Percentiles rank a stretch among this genome's conserved stretches.
Conservation (phyloP, 2,797 vertebrate genomes). For the Pterois miles region DNA sequence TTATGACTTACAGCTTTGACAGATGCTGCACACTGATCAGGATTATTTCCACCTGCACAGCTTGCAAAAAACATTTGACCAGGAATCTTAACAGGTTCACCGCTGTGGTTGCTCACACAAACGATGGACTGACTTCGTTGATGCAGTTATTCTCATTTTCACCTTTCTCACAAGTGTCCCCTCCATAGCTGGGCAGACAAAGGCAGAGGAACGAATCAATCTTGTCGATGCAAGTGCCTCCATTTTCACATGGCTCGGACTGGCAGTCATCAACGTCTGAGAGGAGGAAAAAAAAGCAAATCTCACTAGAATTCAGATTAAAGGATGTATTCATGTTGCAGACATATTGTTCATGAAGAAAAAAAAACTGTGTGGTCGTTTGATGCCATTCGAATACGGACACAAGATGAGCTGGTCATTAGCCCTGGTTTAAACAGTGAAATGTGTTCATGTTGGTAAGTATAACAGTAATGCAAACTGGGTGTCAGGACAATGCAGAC, state of each 20-base stretch:
- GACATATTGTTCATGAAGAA: constrained; percentile 16
- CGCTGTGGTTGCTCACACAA: neutral
- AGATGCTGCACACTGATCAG: constrained; percentile 46
- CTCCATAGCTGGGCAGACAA: constrained; percentile 95
- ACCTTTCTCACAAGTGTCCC: constrained; percentile 96
- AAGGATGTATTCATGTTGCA: constrained; percentile 29
- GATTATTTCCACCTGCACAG: constrained; percentile 43
- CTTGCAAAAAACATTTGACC: constrained; percentile 9
- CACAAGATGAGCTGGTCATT: constrained; percentile 39
- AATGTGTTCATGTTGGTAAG: constrained; percentile 29
- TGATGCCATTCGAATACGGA: constrained; percentile 37
- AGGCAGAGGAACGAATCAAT: constrained; percentile 93
- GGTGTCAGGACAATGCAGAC: constrained; percentile 42
- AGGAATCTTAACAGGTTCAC: constrained; percentile 13
- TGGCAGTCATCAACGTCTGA: constrained; percentile 94
- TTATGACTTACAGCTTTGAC: constrained; percentile 31
- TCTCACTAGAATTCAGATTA: constrained; percentile 48
- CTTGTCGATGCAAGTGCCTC: constrained; percentile 95
- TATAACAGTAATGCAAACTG: constrained; percentile 29
- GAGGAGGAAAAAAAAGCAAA: constrained; percentile 16
- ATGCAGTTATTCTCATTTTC: constrained; percentile 42
- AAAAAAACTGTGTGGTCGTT: neutral
- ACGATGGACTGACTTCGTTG: neutral
- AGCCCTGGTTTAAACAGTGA: constrained; percentile 35
- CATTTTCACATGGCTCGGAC: constrained; percentile 94